phyloP scores from a whole-genome alignment of 2,113 vertebrate species.

The Mesocricetus auratus region DNA sequence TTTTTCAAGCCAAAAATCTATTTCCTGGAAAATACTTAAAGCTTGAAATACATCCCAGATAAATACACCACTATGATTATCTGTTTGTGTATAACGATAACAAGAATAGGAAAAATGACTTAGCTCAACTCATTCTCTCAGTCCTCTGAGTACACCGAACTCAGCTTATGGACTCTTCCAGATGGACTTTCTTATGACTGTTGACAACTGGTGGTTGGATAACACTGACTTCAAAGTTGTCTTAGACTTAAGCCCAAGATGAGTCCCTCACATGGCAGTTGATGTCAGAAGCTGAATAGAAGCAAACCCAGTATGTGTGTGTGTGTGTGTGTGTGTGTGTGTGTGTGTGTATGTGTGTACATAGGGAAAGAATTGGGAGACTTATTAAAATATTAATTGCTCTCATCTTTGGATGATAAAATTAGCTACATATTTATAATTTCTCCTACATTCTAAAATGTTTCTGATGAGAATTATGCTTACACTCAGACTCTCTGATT shows the following conservation, averaged over 20 bases:
- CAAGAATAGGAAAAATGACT: neutral
- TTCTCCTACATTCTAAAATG: neutral
- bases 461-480: neutral
- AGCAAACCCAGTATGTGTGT: neutral
- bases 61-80: neutral
- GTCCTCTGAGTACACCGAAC: neutral
- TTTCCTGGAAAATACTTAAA: conserved; percentile 15
- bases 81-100: neutral
- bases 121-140: neutral
- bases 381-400: conserved; percentile 15
- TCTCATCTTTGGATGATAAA: neutral
- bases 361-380: neutral
- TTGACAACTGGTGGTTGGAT: neutral
- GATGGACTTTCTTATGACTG: neutral
- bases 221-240: neutral
- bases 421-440: neutral
- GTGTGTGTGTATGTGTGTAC: neutral
- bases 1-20: conserved; percentile 27
- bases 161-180: neutral
- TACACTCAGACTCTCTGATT: neutral
- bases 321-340: neutral
- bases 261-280: neutral
- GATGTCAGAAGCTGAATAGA: neutral
- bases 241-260: neutral
- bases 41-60: conserved; percentile 14